A percentile compares a stretch with the other conserved stretches of the same genome.
Evolutionary conservation across 2,888 invertebrate genomes (phyloP).

Genomic region (Tenthredo livida): DNA sequence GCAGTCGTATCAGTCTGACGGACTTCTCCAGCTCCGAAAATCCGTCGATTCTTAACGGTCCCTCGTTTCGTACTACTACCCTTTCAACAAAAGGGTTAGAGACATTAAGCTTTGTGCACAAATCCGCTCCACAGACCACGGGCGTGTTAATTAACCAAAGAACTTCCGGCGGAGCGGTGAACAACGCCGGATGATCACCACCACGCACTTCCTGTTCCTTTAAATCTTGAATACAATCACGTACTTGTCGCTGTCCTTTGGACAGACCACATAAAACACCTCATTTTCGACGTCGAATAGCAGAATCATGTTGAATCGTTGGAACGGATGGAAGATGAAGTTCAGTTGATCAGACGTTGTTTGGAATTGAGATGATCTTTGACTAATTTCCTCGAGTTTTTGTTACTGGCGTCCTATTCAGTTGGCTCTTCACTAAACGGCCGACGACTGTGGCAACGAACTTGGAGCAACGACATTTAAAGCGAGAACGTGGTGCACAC

Average conservation of each 20-base stretch:
- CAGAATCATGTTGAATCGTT: conserved; percentile 33
- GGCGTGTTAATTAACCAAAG: conserved; percentile 15
- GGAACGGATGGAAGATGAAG: not conserved
- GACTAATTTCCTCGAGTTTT: not conserved
- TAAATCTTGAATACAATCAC: conserved; percentile 54
- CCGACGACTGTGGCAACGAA: conserved; percentile 22
- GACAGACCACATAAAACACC: conserved; percentile 47
- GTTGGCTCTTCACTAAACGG: not conserved
- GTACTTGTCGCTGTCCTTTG: conserved; percentile 49
- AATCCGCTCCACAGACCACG: not conserved
- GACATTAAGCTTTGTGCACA: not conserved
- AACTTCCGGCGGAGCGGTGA: conserved; percentile 15
- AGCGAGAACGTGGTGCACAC: not conserved
- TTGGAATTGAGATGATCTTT: not conserved
- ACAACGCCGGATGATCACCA: conserved; percentile 24
- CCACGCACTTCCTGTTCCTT: not conserved
- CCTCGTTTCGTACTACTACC: not conserved
- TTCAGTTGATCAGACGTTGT: not conserved
- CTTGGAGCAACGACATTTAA: conserved; percentile 13
- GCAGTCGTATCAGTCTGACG: not conserved
- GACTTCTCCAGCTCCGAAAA: not conserved
- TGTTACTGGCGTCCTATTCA: not conserved
- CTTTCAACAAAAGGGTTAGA: not conserved
- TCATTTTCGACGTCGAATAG: conserved; percentile 51
- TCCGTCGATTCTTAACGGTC: not conserved